Base-by-base conservation (phyloP, 64 coral and sea anemone genomes). In the Catalaphyllia jardinei region DNA sequence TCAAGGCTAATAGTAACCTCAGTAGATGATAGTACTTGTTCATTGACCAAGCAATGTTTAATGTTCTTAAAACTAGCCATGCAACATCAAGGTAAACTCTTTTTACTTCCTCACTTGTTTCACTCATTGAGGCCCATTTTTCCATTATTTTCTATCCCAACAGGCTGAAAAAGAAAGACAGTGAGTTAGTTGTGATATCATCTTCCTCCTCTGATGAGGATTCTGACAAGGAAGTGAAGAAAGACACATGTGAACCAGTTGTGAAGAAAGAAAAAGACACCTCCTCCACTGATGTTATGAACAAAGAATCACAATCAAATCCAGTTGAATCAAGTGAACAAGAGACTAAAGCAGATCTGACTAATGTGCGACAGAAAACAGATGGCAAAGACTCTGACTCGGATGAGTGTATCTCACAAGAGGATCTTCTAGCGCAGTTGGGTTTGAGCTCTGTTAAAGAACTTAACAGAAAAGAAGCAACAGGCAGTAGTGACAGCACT, bases 351-450 rank as follows among this genome's bases (percentile, higher is more conserved):
- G 4, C 62, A 22, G 64, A 71, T 46, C 31, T 71, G 35, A 29
- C 63, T 71, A 8, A 3, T 51, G 20, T 71, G 22, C 29, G 71
- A 28, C 31, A 33, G 71, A 38, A 85, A 64, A 1, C 14, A 91
- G 38, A 83, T 2, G 30, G 79, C 33, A 77, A 71, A 6, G 89
- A 92, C 71, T 92, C 86, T 20, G 93, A 94, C 35, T 93, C 89
- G 6, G 97, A 95, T 83, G 97, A 99, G 29, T 99, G 97, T 25
- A 99, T 99, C 29, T 95, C 94, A 10, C 97, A 99, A 57, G 97
- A 99, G 77, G 97, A 99, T 75, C 65, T 99, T 13, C 79, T 99
- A 17, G 97, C 97, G 20, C 91, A 99, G 80, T 80, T 99, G 42
- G 97, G 97, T 2, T 78, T 99, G 13, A 94, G 90, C 64, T 99